Evolutionary conservation across 2,113 vertebrate species (phyloP), one percentile per base, ranked within the genome.

Genomic region (Cebidichthys violaceus): DNA sequence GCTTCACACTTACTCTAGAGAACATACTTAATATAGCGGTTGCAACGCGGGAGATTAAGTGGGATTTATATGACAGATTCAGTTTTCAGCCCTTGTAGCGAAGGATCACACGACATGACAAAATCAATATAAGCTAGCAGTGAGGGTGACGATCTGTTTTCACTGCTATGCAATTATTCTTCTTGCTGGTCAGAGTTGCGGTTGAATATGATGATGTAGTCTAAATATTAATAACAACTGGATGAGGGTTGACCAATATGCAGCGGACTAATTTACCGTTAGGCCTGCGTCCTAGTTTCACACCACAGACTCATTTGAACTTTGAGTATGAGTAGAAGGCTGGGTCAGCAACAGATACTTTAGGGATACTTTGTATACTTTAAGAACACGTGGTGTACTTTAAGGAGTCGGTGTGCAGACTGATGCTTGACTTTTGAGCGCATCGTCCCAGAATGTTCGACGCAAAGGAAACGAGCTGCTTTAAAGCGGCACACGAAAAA

Each of bases 1-100:
- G 8, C 22, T 33, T 33, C 2, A 47, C 41, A 8, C 41, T 14
- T 39, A 47, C 35, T 50, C n/a, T 0, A 14, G 29, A 17, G 70
- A 43, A 76, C 43, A 50, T 55, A 41, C 14, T 37, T 11, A 62
- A 69, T 72, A 45, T 10, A 54, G 55, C 54, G 9, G 45, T 20
- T 52, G 72, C 47, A 70, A 52, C 50, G 11, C 61, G 74, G 62
- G 54, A 88, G 90, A 91, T 93, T 90, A 92, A 69, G 47, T 60
- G 20, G 86, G 90, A 85, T 90, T 91, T 88, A 50, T 86, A 87
- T 83, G 69, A 70, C 80, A 88, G 90, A 92, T 90, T 90, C 81
- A 71, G 84, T 70, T 88, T 76, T 79, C 65, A 68, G 68, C 37
- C 29, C 0, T n/a, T 66, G 70, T 50, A 78, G 71, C 70, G 81